Conservation (phyloP, 2,113 vertebrate species). For the Plestiodon gilberti region DNA sequence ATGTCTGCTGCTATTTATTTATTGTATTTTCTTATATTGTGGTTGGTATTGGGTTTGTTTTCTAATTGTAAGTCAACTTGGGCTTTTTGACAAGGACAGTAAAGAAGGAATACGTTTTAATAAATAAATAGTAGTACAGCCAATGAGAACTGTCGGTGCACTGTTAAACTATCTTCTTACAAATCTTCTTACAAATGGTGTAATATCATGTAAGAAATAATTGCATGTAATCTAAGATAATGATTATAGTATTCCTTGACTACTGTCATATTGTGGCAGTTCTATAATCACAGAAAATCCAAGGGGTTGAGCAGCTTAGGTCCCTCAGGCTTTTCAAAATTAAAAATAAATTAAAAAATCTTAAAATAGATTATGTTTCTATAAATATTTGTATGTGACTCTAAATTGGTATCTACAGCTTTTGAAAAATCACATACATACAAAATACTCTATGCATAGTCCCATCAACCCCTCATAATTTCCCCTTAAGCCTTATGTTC, state of each 20-base stretch:
- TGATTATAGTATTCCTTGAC: neutral
- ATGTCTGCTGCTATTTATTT: too few species aligned
- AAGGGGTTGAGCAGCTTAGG: neutral
- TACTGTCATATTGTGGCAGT: neutral
- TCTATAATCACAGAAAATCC: neutral
- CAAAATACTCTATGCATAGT: too few species aligned
- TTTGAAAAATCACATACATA: too few species aligned
- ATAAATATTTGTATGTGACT: too few species aligned
- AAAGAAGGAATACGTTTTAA: too few species aligned
- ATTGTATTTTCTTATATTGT: too few species aligned
- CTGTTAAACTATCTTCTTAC: neutral
- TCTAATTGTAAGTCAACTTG: too few species aligned
- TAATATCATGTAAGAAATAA: neutral
- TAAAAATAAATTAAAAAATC: neutral
- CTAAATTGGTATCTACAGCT: too few species aligned
- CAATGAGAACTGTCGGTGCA: neutral
- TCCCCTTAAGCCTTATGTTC: too few species aligned
- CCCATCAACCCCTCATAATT: too few species aligned
- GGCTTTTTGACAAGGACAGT: neutral
- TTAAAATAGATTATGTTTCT: too few species aligned
- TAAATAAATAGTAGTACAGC: neutral
- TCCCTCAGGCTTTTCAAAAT: neutral
- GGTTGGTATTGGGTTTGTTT: too few species aligned
- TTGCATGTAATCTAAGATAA: neutral
- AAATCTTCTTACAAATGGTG: neutral